Percentiles rank a stretch among this genome's conserved stretches.
phyloP scores from a whole-genome alignment of 2,888 invertebrate species.

The Cylloceria caligata region DNA sequence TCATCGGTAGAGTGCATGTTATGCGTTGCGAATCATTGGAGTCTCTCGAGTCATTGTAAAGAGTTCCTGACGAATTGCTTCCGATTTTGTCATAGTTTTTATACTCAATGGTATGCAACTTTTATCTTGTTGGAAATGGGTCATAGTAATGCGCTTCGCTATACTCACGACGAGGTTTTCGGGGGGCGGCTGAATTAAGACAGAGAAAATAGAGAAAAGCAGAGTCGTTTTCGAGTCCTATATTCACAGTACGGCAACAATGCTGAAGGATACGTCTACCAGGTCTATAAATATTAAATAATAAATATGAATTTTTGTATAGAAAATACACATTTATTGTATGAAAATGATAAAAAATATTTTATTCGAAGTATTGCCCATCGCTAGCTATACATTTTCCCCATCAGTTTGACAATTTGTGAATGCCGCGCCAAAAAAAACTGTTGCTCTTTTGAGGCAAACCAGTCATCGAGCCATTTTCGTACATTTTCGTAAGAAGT shows the following conservation, averaged over 20 bases:
- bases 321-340: no score
- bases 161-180: neutral
- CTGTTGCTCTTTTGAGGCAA: no score
- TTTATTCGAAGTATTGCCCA: no score
- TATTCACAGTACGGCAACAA: constrained; percentile 14
- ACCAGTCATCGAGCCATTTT: no score
- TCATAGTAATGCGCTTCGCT: constrained; percentile 3
- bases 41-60: constrained; percentile 10
- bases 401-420: no score
- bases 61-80: constrained; percentile 30
- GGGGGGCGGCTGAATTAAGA: neutral
- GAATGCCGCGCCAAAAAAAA: no score
- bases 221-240: neutral
- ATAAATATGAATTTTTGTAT: no score
- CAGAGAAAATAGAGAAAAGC: neutral
- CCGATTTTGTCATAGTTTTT: neutral
- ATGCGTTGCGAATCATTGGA: neutral
- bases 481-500: no score
- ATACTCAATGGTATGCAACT: neutral
- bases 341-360: no score
- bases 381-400: no score
- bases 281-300: no score
- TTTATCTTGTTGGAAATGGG: neutral
- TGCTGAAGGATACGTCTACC: no score
- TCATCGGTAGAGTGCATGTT: neutral